Conservation (phyloP, 2,888 invertebrate species). For the Cotesia congregata region DNA sequence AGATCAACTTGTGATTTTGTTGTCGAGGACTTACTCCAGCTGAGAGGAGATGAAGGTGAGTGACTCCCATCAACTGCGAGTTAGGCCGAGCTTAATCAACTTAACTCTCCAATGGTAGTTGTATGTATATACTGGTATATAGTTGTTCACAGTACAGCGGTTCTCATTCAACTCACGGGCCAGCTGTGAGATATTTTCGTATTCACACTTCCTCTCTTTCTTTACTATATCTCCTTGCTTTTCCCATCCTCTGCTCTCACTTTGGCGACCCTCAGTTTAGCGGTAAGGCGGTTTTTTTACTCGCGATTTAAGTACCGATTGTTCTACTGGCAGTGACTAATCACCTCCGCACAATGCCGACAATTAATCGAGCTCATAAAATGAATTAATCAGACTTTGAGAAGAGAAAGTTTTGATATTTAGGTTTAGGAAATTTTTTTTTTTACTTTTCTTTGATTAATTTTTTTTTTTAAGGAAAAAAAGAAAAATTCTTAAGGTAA, state of each 20-base stretch:
- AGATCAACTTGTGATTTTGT: background rate
- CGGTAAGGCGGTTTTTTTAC: background rate
- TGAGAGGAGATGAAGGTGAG: background rate
- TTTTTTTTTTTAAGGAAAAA: no score
- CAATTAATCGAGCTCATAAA: constrained; percentile 39
- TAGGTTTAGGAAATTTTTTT: background rate
- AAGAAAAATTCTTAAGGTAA: no score
- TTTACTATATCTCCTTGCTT: background rate
- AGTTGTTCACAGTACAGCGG: background rate
- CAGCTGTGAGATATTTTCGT: background rate
- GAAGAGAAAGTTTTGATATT: background rate
- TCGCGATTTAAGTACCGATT: constrained; percentile 39
- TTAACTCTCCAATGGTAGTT: background rate
- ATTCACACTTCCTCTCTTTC: background rate
- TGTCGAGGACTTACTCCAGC: background rate
- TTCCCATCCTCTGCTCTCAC: constrained; percentile 5
- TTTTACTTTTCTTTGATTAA: background rate
- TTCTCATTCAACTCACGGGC: background rate
- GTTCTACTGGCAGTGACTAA: constrained; percentile 42
- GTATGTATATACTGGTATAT: background rate
- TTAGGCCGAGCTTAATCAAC: constrained; percentile 25
- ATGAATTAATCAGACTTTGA: constrained; percentile 26
- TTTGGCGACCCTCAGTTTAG: background rate
- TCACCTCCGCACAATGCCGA: constrained; percentile 32
- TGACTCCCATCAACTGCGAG: background rate